Evolutionary conservation across 2,888 invertebrate genomes (phyloP), one percentile per base, ranked within the genome.

Genomic region (Willowsia nigromaculata): DNA sequence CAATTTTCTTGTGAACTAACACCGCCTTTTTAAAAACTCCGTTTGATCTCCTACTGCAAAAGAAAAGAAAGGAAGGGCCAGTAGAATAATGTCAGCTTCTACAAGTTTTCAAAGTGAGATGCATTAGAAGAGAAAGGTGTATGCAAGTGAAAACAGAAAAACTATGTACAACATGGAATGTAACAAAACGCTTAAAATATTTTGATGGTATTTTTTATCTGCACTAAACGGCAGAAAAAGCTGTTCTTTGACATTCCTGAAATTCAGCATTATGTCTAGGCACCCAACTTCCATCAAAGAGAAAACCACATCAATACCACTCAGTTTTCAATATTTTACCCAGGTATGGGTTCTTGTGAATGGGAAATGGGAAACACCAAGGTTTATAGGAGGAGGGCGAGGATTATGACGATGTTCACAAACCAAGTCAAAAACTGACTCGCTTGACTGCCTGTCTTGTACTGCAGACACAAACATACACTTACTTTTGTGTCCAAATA

Each of bases 271-370:
- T n/a, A 68, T 37, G 65, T 37, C n/a, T 68, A 13, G n/a, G n/a
- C n/a, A n/a, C n/a, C n/a, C n/a, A 13, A 13, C 62, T 6, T 25
- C 27, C 18, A 4, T 80, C 33, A 56, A 7, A 22, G 37, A 22
- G 33, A 37, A 80, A 80, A 76, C 74, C 74, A 76, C 74, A 76
- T 76, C 74, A 76, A 80, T 56, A 9, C 18, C 43, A 9, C 11
- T 56, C 22, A 25, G 22, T 13, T 40, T 81, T 40, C 27, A 6
- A 25, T 62, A 62, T 27, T 62, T 62, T 62, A 2, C 56, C 18
- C 18, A 22, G 7, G 25, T 56, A 3, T n/a, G n/a, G n/a, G n/a
- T n/a, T n/a, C n/a, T n/a, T n/a, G 7, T 18, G 25, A 56, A 56
- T 56, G 56, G 22, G 22, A 22, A 22, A 18, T 9, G n/a, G n/a